A percentile compares a stretch with the other conserved stretches of the same genome.
Evolutionary conservation across 2,797 vertebrate species (phyloP).

Genomic region (Brotula barbata): DNA sequence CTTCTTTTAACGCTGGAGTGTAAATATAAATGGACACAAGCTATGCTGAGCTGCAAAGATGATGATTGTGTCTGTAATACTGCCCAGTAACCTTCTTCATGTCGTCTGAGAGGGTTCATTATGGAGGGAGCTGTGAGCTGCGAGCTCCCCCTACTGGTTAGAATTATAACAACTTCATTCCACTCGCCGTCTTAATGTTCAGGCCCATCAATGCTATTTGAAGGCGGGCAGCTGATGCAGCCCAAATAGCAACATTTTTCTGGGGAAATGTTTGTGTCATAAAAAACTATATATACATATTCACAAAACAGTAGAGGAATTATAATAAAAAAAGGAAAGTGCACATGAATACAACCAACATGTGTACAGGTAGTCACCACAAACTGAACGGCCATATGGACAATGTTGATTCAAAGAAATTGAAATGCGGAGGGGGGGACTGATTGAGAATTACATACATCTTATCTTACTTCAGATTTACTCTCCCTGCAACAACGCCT

Average conservation of each 20-base stretch:
- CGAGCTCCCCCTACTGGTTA: constrained; percentile 89
- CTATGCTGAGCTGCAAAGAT: constrained; percentile 37
- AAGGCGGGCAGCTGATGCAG: constrained; percentile 1
- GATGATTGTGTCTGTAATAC: constrained; percentile 30
- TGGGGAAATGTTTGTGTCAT: neutral
- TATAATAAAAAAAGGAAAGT: no score
- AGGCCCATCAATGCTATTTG: neutral
- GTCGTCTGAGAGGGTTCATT: neutral
- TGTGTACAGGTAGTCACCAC: no score
- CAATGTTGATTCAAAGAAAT: no score
- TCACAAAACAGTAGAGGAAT: no score
- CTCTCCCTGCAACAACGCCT: no score
- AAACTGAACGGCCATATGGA: no score
- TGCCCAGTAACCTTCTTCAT: constrained; percentile 52
- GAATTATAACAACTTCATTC: neutral
- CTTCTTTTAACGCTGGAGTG: neutral
- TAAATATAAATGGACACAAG: constrained; percentile 21
- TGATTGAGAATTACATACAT: no score
- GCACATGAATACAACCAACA: no score
- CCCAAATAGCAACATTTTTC: constrained; percentile 1
- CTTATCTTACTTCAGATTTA: no score
- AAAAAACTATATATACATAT: no score
- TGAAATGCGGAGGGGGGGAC: no score
- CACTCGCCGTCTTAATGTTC: constrained; percentile 3
- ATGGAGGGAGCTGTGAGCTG: constrained; percentile 69